These are phyloP conservation scores for Morone saxatilis DNA, from an alignment of 2,113 vertebrate genomes.

Conservation along the genomic window DNA sequence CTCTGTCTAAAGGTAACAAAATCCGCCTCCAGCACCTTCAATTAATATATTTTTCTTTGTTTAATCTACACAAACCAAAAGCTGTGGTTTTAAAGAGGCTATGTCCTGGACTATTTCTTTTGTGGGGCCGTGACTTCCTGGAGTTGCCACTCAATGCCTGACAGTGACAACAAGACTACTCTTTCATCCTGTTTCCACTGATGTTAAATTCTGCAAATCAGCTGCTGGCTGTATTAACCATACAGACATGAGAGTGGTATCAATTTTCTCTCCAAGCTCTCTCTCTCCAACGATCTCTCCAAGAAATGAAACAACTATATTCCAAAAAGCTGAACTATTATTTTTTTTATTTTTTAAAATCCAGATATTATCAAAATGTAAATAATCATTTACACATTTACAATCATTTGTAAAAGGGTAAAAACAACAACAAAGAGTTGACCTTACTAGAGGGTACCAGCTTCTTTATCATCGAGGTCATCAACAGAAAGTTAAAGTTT, in stretches of 20 bases:
- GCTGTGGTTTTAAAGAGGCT: too few species aligned
- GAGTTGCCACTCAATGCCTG: too few species aligned
- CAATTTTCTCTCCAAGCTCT: too few species aligned
- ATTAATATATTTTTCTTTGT: too few species aligned
- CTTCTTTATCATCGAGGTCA: conserved; percentile 46
- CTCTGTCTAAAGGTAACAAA: too few species aligned
- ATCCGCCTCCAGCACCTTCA: too few species aligned
- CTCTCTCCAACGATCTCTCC: too few species aligned
- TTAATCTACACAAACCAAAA: too few species aligned
- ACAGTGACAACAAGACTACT: background rate
- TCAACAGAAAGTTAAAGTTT: conserved; percentile 45
- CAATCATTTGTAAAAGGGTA: too few species aligned
- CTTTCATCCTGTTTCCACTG: background rate
- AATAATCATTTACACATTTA: background rate
- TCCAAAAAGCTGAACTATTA: too few species aligned
- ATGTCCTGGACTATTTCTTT: background rate
- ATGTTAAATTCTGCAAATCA: background rate
- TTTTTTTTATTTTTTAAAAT: too few species aligned
- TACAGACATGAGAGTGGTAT: background rate
- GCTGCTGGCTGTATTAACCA: background rate
- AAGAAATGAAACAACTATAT: too few species aligned
- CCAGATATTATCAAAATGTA: background rate
- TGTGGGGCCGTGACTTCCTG: background rate
- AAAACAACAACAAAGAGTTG: background rate
- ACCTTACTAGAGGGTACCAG: conserved; percentile 2